Evolutionary conservation across 2,113 vertebrate genomes (phyloP).

Genomic region (Ramphastos sulfuratus): DNA sequence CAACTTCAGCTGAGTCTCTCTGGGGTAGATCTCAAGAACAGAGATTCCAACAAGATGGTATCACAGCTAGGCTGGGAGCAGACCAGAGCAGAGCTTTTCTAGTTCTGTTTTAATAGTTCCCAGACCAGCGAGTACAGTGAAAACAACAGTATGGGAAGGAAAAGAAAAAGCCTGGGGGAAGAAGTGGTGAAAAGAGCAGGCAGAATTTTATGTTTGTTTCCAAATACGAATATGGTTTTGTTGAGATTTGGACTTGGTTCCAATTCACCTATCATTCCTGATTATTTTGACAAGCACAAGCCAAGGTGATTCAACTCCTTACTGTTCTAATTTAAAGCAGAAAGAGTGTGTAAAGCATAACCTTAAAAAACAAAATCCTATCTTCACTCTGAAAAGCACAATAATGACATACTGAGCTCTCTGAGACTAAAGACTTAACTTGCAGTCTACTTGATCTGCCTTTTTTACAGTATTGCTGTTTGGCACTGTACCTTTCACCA

Average conservation of each 20-base stretch:
- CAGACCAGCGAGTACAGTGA: background rate
- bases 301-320: slow-evolving; percentile 38
- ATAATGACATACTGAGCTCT: background rate
- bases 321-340: slow-evolving; percentile 41
- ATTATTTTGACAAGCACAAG: slow-evolving; percentile 49
- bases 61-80: background rate
- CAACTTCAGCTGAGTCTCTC: background rate
- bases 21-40: background rate
- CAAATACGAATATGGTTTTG: background rate
- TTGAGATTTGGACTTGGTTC: background rate
- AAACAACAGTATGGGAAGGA: background rate
- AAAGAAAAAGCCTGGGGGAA: background rate
- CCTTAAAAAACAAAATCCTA: background rate
- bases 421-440: background rate
- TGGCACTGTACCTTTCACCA: background rate
- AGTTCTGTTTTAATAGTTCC: slow-evolving; percentile 18
- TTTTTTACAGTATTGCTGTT: background rate
- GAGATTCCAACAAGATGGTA: slow-evolving; percentile 21
- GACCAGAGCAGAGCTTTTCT: background rate
- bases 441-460: background rate
- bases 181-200: background rate
- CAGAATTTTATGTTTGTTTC: background rate
- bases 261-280: background rate
- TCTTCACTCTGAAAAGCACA: background rate
- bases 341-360: background rate